Base-by-base conservation (phyloP, 2,797 vertebrate genomes). In the Micropoecilia bifurca region DNA sequence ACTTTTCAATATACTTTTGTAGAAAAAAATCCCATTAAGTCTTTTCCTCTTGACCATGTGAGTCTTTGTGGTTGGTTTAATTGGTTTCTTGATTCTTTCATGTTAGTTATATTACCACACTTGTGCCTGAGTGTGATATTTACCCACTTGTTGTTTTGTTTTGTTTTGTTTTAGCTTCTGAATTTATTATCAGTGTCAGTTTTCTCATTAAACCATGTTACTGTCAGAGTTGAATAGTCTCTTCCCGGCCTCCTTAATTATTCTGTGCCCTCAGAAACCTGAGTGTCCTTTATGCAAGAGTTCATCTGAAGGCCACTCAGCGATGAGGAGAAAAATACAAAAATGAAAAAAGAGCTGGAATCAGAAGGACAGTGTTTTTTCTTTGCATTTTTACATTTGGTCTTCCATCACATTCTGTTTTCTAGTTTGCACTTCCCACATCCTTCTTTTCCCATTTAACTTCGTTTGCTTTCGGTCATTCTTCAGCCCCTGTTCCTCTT, bases 221-320 rank as follows among this genome's bases (percentile, higher is more conserved):
- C 13, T 33, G 48, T 53, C 71, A 50, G 79, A 81, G 73, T 83
- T 73, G 71, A 78, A 69, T 3, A 48, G 66, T 77, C 72, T 75
- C 80, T 82, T 80, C 20, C 69, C 46, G 39, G 66, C 73, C 75
- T 78, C 77, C 81, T 69, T n/a, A 84, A 84, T 85, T 86, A 83
- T 83, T 69, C 83, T 86, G 53, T 47, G 81, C 82, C 84, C 83
- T 81, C 82, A 86, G 85, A 76, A 90, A 88, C 89, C 77, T 79
- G 81, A 87, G 87, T 88, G 90, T 93, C 87, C 88, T 94, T 93
- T 88, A 85, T 88, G 79, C 82, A 88, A 85, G 80, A 78, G 83
- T 83, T 88, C 82, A 85, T 91, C 89, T 89, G 91, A 93, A 93
- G 89, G 84, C 69, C 83, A 82, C 69, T 74, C 81, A 73, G 81